These are phyloP conservation scores for Mellivora capensis DNA, from an alignment of 2,113 vertebrate genomes.

Conservation along the genomic window DNA sequence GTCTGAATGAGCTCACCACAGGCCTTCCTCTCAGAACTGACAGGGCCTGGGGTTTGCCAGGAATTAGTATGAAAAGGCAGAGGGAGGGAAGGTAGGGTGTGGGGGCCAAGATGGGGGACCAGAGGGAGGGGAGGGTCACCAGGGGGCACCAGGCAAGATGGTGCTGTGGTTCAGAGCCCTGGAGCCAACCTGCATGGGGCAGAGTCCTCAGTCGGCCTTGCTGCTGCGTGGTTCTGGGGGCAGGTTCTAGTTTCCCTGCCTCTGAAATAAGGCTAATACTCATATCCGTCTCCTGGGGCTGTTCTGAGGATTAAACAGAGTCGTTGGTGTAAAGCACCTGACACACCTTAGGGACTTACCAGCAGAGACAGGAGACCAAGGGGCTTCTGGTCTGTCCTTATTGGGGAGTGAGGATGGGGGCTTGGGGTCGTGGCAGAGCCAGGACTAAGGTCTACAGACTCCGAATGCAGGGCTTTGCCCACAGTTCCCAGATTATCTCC, in stretches of 20 bases:
- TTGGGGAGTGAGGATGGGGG: not conserved
- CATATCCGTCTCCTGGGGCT: not conserved
- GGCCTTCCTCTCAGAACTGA: not conserved
- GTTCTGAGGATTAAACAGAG: not conserved
- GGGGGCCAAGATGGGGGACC: not conserved
- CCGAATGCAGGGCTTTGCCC: too few species aligned
- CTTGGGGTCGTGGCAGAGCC: not conserved
- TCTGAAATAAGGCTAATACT: fast-evolving
- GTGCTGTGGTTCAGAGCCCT: fast-evolving
- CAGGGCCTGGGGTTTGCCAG: not conserved
- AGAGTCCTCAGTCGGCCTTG: not conserved
- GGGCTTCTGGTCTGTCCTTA: not conserved
- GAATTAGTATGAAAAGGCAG: not conserved
- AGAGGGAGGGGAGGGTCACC: fast-evolving
- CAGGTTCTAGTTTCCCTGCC: fast-evolving
- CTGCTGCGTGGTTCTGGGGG: not conserved
- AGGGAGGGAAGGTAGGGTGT: not conserved
- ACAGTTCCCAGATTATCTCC: not conserved
- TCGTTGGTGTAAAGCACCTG: not conserved
- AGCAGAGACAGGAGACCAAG: not conserved
- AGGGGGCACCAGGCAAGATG: not conserved
- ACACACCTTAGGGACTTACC: too few species aligned
- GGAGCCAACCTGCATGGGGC: not conserved
- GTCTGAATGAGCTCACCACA: not conserved
- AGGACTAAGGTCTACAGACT: not conserved